These are phyloP conservation scores for Aradophagus sp. DNA, from an alignment of 1,140 invertebrate species.

Conservation along the genomic window DNA sequence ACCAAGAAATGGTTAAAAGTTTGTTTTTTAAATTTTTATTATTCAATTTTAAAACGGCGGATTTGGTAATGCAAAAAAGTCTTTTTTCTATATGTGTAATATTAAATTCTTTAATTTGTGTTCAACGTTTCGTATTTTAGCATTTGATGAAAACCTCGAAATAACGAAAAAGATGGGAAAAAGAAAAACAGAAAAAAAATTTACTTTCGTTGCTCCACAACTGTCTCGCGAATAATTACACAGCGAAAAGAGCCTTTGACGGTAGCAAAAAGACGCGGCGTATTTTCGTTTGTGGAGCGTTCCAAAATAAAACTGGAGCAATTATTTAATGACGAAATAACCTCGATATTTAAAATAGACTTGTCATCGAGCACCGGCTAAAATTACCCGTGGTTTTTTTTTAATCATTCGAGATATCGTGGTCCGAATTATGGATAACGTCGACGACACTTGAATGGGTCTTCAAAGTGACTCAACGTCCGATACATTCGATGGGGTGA, in stretches of 20 bases:
- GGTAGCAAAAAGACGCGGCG: slow-evolving; percentile 17
- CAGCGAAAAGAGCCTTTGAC: slow-evolving; percentile 41
- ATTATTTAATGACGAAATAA: slow-evolving; percentile 48
- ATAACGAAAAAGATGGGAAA: slow-evolving; percentile 1
- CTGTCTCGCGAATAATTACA: slow-evolving; percentile 37
- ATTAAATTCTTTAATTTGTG: no score
- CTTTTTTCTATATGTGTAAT: no score
- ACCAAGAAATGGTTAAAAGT: no score
- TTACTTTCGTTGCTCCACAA: slow-evolving; percentile 43
- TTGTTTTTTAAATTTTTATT: no score
- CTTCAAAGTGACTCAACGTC: slow-evolving; percentile 27
- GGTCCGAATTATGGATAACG: slow-evolving; percentile 2
- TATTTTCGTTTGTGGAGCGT: slow-evolving; percentile 25
- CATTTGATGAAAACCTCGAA: slow-evolving; percentile 20
- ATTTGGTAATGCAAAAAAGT: no score
- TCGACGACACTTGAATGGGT: slow-evolving; percentile 38
- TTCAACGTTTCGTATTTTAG: no score
- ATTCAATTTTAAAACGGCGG: no score
- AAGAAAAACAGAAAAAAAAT: slow-evolving; percentile 20
- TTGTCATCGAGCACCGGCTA: slow-evolving; percentile 31
- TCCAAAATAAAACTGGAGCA: slow-evolving; percentile 40
- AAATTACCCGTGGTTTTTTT: slow-evolving; percentile 33
- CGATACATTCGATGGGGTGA: slow-evolving; percentile 23
- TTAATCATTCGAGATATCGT: slow-evolving; percentile 11
- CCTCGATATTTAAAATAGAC: slow-evolving; percentile 46